Evolutionary conservation across 1,140 invertebrate genomes (phyloP).

Genomic region (Solenopsis fugax): DNA sequence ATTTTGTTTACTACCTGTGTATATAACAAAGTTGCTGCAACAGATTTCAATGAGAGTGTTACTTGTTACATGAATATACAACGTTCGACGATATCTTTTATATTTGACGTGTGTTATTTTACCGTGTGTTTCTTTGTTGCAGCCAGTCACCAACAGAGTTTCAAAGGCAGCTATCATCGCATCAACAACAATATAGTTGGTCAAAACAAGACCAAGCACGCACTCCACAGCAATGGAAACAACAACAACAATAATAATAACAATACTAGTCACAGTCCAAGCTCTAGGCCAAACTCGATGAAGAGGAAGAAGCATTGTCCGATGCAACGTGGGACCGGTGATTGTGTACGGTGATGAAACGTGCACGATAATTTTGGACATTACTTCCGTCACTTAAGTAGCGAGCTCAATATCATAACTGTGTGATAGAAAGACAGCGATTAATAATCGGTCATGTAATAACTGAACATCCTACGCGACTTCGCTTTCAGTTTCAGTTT

Average conservation of each 20-base stretch:
- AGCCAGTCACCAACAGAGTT: conserved; percentile 83
- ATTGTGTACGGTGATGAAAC: conserved; percentile 86
- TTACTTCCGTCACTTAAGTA: conserved; percentile 72
- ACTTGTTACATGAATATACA: conserved; percentile 66
- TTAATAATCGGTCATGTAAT: conserved; percentile 62
- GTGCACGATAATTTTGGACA: conserved; percentile 70
- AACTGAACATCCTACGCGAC: conserved; percentile 65
- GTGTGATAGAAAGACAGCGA: conserved; percentile 74
- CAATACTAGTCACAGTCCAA: conserved; percentile 81
- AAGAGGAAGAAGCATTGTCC: conserved; percentile 84
- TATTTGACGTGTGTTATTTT: background rate
- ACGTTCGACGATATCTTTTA: background rate
- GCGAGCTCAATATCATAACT: conserved; percentile 76
- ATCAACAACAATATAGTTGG: conserved; percentile 82
- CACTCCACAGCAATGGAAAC: conserved; percentile 78
- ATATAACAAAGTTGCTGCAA: conserved; percentile 5
- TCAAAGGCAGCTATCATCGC: conserved; percentile 81
- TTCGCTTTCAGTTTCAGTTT: conserved; percentile 51
- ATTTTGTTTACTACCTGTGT: conserved; percentile 18
- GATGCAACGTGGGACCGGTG: conserved; percentile 81
- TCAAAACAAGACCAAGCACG: conserved; percentile 83
- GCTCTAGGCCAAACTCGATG: conserved; percentile 78
- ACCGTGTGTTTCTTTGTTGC: conserved; percentile 43
- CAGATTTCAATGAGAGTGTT: conserved; percentile 60
- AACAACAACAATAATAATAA: conserved; percentile 81